phyloP scores from a whole-genome alignment of 2,113 vertebrate genomes.

The Eolophus roseicapilla region DNA sequence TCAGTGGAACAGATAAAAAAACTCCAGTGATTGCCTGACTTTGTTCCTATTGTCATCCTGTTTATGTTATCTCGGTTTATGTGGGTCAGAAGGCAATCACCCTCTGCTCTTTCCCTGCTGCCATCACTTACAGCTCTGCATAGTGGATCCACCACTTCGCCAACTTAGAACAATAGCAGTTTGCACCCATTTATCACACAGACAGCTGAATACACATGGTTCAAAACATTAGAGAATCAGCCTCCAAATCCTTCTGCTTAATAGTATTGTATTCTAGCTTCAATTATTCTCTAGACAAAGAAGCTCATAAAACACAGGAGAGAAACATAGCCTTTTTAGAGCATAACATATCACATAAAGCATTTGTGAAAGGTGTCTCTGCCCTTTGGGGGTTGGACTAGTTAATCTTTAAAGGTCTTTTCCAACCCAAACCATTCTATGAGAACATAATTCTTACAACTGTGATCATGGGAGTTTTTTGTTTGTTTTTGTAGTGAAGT shows the following conservation, averaged over 20 bases:
- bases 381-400: neutral
- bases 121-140: neutral
- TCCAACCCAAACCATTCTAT: neutral
- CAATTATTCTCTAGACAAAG: constrained; percentile 14
- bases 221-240: neutral
- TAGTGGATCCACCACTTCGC: neutral
- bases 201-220: constrained; percentile 35
- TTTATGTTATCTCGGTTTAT: constrained; percentile 14
- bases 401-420: neutral
- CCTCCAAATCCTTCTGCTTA: neutral
- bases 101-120: neutral
- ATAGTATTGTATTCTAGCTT: neutral
- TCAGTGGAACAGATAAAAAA: neutral
- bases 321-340: neutral
- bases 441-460: neutral
- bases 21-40: neutral
- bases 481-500: neutral
- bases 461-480: no score
- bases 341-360: neutral
- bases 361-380: neutral
- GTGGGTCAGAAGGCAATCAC: neutral
- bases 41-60: neutral
- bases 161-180: constrained; percentile 15
- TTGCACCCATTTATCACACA: constrained; percentile 21
- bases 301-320: neutral